These are phyloP conservation scores for Albula glossodonta DNA, from an alignment of 2,113 vertebrate species.

Conservation along the genomic window DNA sequence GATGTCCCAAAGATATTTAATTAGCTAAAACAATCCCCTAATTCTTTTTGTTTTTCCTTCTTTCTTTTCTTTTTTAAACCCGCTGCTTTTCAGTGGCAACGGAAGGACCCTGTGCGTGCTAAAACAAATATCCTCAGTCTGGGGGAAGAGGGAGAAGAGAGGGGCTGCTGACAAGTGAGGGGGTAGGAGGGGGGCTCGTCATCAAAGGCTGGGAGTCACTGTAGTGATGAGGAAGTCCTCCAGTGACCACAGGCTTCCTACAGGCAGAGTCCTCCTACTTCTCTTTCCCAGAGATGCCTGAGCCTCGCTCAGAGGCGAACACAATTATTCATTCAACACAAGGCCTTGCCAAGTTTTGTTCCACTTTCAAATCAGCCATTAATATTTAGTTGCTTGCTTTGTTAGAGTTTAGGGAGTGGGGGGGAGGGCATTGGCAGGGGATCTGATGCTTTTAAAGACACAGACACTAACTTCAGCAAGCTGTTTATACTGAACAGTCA, in stretches of 20 bases:
- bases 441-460: background rate
- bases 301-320: background rate
- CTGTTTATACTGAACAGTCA: too few relatives aligned
- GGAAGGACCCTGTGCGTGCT: conserved; percentile 45
- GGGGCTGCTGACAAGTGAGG: background rate
- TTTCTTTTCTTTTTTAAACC: background rate
- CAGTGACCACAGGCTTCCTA: conserved; percentile 19
- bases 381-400: conserved; percentile 19
- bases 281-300: background rate
- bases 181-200: background rate
- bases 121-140: conserved; percentile 27
- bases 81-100: conserved; percentile 33
- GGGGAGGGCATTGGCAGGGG: background rate
- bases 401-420: background rate
- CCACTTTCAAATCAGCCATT: conserved; percentile 11
- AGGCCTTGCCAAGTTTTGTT: background rate
- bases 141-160: background rate
- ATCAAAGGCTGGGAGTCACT: conserved; percentile 3
- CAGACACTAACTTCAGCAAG: too few relatives aligned
- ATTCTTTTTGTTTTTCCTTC: conserved; percentile 45
- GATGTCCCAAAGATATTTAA: conserved; percentile 64
- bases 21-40: conserved; percentile 52
- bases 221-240: conserved; percentile 20
- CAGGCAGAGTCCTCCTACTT: background rate
- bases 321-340: conserved; percentile 7